Evolutionary conservation across 2,113 vertebrate genomes (phyloP), one percentile per base, ranked within the genome.

Genomic region (Speoplatyrhinus poulsoni): DNA sequence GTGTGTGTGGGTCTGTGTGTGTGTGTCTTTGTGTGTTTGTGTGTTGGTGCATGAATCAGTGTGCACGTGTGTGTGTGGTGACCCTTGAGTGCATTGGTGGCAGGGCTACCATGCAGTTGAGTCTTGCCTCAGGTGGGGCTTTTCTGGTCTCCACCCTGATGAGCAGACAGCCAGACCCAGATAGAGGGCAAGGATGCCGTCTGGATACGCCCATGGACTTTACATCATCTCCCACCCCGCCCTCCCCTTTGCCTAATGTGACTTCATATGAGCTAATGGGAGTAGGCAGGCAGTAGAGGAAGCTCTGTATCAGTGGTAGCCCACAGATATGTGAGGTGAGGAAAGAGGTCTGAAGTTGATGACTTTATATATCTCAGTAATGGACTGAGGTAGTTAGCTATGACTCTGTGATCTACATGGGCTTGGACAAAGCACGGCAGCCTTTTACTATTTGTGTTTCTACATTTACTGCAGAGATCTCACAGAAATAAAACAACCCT

Each of bases 211-310:
- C 79, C 79, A 67, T 83, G 59, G 32, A 77, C 60, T 58, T 69
- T 12, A 70, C 75, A 75, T 46, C 5, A 71, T 12, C 46, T 46
- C 48, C 47, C 17, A 33, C 53, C 47, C 71, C 81, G 13, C 83
- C 80, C 82, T 81, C 83, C 75, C 66, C 52, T 85, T 82, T 79
- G 72, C 84, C 83, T 84, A 46, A 70, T 32, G 56, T 15, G 16
- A 26, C 17, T 68, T 36, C 6, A 59, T 54, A 9, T 12, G 62
- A 47, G 68, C 73, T 71, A 72, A 81, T 76, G 85, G 86, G 72
- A 82, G 68, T 3, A 32, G 3, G 19, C 32, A 12, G 52, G 19
- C 10, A 79, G 71, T 65, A 82, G 69, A 76, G 63, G 56, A 65
- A 59, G 12, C 9, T 15, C 32, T 63, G 49, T 12, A 49, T 9